Evolutionary conservation across 2,113 vertebrate species (phyloP).

Genomic region (Centrocercus urophasianus): DNA sequence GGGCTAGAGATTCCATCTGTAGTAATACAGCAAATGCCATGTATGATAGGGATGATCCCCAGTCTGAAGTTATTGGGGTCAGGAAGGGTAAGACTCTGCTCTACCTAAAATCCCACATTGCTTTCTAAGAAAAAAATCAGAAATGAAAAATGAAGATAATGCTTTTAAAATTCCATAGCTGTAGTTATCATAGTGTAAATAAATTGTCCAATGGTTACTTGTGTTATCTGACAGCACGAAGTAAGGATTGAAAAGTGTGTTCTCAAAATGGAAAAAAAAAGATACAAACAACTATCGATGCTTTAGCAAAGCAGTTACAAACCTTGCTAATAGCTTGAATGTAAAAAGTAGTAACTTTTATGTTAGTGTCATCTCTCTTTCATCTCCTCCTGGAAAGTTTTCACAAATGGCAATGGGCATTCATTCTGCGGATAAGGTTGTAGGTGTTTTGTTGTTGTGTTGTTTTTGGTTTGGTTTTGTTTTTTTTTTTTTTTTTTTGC

Average conservation of each 20-base stretch:
- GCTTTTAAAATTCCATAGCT: not conserved
- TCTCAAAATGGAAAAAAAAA: not conserved
- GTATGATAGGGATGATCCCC: not conserved
- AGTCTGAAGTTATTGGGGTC: rapidly evolving
- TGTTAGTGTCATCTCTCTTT: not conserved
- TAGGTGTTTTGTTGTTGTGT: too few relatives aligned
- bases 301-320: not conserved
- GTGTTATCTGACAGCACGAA: not conserved
- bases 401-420: not conserved
- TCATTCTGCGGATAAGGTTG: not conserved
- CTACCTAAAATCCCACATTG: rapidly evolving
- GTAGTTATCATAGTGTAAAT: not conserved
- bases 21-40: not conserved
- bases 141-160: not conserved
- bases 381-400: not conserved
- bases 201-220: not conserved
- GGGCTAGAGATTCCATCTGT: not conserved
- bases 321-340: not conserved
- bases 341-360: not conserved
- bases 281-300: not conserved
- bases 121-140: not conserved
- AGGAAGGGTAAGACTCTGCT: not conserved
- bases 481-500: not conserved
- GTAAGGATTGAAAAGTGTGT: not conserved
- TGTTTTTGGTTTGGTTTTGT: too few relatives aligned